Evolutionary conservation across 2,113 vertebrate species (phyloP).

Genomic region (Pituophis catenifer): DNA sequence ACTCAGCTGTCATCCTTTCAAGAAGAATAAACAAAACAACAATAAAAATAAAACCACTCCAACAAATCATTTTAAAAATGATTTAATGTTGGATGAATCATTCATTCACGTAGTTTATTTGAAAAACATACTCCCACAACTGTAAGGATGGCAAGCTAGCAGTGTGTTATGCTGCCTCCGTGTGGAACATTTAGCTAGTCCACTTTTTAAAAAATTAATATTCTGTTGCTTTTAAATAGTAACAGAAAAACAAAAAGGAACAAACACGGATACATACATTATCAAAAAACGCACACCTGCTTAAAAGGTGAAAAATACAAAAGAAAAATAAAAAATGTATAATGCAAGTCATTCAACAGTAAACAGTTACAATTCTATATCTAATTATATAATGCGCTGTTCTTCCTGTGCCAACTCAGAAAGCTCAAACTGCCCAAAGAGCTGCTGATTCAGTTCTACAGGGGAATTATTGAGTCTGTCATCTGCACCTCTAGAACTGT

Average conservation of each 20-base stretch:
- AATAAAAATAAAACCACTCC: too few relatives aligned
- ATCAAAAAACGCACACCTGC: neutral
- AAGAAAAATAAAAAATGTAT: neutral
- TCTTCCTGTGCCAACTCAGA: too few relatives aligned
- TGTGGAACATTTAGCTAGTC: constrained; percentile 30
- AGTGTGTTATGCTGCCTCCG: constrained; percentile 40
- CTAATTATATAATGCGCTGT: neutral
- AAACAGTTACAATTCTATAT: neutral
- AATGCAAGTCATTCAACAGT: neutral
- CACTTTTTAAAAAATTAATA: neutral
- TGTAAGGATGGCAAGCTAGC: neutral
- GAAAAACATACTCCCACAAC: neutral
- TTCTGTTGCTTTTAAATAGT: neutral
- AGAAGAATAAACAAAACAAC: neutral
- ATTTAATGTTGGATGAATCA: neutral
- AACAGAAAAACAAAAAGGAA: neutral
- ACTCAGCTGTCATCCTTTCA: neutral
- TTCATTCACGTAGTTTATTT: too few relatives aligned
- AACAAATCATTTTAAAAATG: neutral
- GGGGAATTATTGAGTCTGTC: too few relatives aligned
- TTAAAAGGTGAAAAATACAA: neutral
- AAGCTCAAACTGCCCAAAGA: too few relatives aligned
- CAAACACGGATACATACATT: neutral
- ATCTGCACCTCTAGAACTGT: too few relatives aligned
- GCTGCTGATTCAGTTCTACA: too few relatives aligned